Percentiles rank a stretch among this genome's conserved stretches.
phyloP scores from a whole-genome alignment of 2,113 vertebrate species.

The Siphamia tubifer region DNA sequence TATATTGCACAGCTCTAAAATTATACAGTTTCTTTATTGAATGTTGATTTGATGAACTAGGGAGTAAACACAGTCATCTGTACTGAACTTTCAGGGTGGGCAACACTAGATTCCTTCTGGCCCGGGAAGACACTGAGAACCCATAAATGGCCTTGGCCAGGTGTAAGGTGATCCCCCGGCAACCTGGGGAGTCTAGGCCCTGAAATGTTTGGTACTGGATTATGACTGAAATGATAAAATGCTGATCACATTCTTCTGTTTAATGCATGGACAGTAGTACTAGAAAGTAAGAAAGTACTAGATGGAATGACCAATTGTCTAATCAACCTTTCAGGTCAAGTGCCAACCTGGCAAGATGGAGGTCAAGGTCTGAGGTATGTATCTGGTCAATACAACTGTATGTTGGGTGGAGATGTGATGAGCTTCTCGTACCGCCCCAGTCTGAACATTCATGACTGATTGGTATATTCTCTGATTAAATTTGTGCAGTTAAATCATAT shows the following conservation, averaged over 20 bases:
- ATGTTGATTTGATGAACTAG: too few relatives aligned
- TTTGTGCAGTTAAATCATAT: too few relatives aligned
- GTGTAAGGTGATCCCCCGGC: slow-evolving; percentile 14
- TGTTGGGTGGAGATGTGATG: slow-evolving; percentile 44
- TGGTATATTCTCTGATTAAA: slow-evolving; percentile 62
- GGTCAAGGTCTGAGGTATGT: not conserved
- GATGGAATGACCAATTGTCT: too few relatives aligned
- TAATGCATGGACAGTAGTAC: too few relatives aligned
- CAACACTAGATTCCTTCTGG: not conserved
- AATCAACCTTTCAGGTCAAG: too few relatives aligned
- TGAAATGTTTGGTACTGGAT: too few relatives aligned
- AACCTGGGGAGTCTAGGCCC: not conserved
- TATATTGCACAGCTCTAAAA: too few relatives aligned
- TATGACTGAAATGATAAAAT: rapidly evolving
- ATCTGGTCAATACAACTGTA: too few relatives aligned
- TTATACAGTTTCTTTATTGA: too few relatives aligned
- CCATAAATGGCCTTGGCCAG: not conserved
- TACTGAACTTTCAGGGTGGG: not conserved
- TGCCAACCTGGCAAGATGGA: too few relatives aligned
- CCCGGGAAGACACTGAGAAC: slow-evolving; percentile 1
- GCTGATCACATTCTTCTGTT: not conserved
- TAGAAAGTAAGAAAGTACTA: too few relatives aligned
- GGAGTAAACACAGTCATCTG: too few relatives aligned
- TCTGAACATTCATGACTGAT: slow-evolving; percentile 64
- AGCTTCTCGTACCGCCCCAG: slow-evolving; percentile 72